Evolutionary conservation across 2,797 vertebrate species (phyloP).

Genomic region (Propithecus perrieri): DNA sequence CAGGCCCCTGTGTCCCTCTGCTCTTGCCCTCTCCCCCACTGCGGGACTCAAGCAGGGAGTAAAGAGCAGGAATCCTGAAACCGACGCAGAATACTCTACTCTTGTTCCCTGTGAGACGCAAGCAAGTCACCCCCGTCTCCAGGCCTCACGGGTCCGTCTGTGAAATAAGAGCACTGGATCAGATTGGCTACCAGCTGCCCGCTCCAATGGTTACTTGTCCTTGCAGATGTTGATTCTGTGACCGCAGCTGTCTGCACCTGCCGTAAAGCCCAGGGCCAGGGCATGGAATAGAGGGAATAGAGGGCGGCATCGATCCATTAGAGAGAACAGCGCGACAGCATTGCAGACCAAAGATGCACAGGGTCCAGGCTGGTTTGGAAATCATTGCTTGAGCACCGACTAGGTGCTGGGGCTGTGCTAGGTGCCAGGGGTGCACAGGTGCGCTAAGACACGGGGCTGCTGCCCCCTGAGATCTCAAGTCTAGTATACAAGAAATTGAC

Average conservation of each 20-base stretch:
- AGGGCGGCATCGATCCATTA: neutral
- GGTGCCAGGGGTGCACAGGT: neutral
- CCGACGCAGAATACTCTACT: neutral
- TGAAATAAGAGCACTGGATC: neutral
- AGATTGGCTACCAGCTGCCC: neutral
- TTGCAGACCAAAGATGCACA: neutral
- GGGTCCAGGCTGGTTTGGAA: neutral
- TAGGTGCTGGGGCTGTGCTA: neutral
- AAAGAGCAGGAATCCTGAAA: neutral
- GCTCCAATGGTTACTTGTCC: neutral
- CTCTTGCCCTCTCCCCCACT: fast-evolving
- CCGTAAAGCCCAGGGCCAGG: neutral
- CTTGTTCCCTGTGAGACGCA: neutral
- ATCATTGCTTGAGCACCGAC: neutral
- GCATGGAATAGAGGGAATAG: neutral
- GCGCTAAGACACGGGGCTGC: neutral
- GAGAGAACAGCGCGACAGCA: neutral
- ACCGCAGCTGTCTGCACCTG: neutral
- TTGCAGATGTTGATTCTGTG: neutral
- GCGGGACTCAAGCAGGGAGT: neutral
- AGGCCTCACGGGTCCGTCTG: neutral
- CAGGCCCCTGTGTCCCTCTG: neutral
- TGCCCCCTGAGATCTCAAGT: neutral
- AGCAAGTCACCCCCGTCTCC: neutral
- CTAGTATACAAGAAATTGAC: neutral